Base-by-base conservation (phyloP, 2,113 vertebrate species). In the Indicator indicator region DNA sequence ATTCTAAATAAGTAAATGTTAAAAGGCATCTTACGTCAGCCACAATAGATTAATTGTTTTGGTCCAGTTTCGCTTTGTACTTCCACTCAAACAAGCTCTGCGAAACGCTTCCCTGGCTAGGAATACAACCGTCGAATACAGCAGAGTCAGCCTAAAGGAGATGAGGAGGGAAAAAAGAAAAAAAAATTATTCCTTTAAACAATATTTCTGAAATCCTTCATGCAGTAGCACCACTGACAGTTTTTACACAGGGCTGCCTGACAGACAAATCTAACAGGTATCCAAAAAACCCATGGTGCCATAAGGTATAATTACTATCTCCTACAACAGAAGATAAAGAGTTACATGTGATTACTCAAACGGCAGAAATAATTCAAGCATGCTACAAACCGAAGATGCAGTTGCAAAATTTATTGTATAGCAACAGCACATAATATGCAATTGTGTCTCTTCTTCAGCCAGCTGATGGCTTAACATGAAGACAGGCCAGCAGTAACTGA, bases 91-190 rank as follows among this genome's bases (percentile, higher is more conserved):
- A 96, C 99, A 99, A 23, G 99, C 99, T 97, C 98, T 99, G 54
- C 99, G 98, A 95, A 99, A 99, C 0, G 99, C 99, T 86, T 99
- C 99, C 96, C 99, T 98, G 90, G 99, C 99, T 44, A 99, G 93
- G 97, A 99, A 99, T 17, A 99, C 97, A 70, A 98, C 90, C 11
- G 99, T 99, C 4, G 99, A 98, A 95, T 99, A 99, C 78, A 99
- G 98, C 5, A 99, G 94, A 6, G 98, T 99, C n/a, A 99, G 91
- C 97, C 99, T 99, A 93, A 59, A 88, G 28, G 27, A 16, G 4
- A 38, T 24, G 44, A 28, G 24, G 50, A 52, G 50, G 46, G 50
- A 17, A 18, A 12, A 42, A 5, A 52, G 12, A 18, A 13, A 16
- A 5, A 44, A 72, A 46, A 73, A 9, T 6, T 0, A 44, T 24